Evolutionary conservation across 2,888 invertebrate species (phyloP), one percentile per base, ranked within the genome.

Genomic region (Homarus gammarus): DNA sequence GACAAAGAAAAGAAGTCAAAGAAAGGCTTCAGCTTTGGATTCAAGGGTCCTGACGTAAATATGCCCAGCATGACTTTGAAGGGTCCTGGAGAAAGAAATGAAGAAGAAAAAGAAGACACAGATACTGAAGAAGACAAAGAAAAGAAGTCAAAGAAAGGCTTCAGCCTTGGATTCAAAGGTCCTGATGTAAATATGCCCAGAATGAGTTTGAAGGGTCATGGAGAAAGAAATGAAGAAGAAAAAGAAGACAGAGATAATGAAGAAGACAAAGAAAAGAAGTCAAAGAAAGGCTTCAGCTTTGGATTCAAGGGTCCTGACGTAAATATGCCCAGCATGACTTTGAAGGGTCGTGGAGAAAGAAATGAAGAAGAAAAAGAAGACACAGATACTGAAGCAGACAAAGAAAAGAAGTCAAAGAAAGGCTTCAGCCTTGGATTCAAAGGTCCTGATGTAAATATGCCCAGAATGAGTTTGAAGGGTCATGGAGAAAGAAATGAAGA

Each of bases 261-360:
- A 10, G 40, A 75, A 27, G 77, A n/a, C 44, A 77, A 77, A 27
- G 68, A n/a, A 6, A 82, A 68, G 44, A 64, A 27, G 44, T 61
- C 56, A 36, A 82, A 68, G 82, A 79, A 31, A 56, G 82, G 82
- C n/a, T 38, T 82, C 10, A 15, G 70, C 8, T 83, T 83, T 70
- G 82, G 82, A n/a, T 40, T 83, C 70, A 83, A 64, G 22, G 68
- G 68, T 5, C 82, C 82, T n/a, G 70, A 83, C 40, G 33, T 83
- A 6, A 81, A 38, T 27, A 15, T 61, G 8, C 81, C 81, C 0
- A 81, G 38, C 38, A 22, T 81, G 22, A 61, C 64, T 40, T 31
- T 83, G 27, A 70, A 36, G 36, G 61, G 61, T 15, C 49, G 79
- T 56, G 33, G 27, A 0, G 31, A 51, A 31, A 79, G 36, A 15